These are phyloP conservation scores for Paratrypauchen microcephalus DNA, from an alignment of 2,797 vertebrate species.

Conservation along the genomic window DNA sequence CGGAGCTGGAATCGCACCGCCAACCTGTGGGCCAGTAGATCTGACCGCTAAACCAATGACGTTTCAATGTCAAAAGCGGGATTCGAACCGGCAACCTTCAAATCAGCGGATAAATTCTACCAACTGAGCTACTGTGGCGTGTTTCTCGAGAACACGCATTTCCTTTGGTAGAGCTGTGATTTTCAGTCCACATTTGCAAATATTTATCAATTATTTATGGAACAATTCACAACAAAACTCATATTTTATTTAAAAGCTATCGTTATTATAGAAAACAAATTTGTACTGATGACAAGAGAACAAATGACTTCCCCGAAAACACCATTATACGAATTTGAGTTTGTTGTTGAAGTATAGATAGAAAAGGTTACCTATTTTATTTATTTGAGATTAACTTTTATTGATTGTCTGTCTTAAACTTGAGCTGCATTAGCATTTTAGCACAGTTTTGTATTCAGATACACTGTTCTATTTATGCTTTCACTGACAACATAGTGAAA, in stretches of 20 bases:
- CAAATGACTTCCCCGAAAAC: background rate
- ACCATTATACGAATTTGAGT: background rate
- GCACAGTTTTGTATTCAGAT: background rate
- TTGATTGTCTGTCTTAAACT: background rate
- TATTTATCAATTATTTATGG: background rate
- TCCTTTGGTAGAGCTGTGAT: too few species aligned
- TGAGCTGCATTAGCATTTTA: background rate
- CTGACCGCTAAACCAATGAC: too few species aligned
- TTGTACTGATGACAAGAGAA: background rate
- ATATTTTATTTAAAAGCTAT: constrained; percentile 2
- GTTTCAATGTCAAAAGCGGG: too few species aligned
- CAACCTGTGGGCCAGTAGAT: too few species aligned
- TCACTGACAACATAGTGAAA: background rate
- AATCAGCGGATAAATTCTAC: too few species aligned
- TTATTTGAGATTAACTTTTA: background rate
- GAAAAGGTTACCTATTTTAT: background rate
- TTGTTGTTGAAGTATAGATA: background rate
- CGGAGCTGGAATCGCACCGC: too few species aligned
- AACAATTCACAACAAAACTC: constrained; percentile 1
- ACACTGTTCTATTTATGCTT: background rate
- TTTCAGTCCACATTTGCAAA: background rate
- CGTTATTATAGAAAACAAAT: background rate
- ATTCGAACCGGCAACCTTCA: too few species aligned
- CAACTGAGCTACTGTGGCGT: too few species aligned
- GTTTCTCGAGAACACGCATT: too few species aligned